Percentiles rank a stretch among this genome's conserved stretches.
These are phyloP conservation scores for Copidosoma floridanum DNA, from an alignment of 1,140 invertebrate species.

Conservation along the genomic window DNA sequence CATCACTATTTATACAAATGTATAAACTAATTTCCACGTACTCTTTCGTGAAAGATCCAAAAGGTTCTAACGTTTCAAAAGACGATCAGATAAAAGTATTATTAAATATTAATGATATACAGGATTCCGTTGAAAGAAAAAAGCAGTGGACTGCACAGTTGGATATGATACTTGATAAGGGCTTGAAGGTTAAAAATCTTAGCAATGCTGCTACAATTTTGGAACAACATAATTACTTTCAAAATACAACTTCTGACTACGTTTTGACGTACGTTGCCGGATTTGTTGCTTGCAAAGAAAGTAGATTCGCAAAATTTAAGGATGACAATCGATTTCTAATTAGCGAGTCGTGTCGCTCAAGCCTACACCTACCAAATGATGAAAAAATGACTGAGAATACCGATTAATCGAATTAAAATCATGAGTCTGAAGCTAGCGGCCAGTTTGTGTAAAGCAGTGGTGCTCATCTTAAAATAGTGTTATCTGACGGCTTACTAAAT, in stretches of 20 bases:
- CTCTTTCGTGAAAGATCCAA: slow-evolving; percentile 18
- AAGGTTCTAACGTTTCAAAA: slow-evolving; percentile 7
- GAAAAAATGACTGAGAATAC: too few species aligned
- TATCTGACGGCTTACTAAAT: too few species aligned
- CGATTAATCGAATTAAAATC: too few species aligned
- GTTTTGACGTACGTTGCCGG: slow-evolving; percentile 8
- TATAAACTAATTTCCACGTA: slow-evolving; percentile 15
- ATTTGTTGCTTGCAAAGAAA: slow-evolving; percentile 2
- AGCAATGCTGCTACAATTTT: not conserved
- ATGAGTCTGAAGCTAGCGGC: too few species aligned
- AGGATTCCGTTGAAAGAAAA: not conserved
- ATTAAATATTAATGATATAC: not conserved
- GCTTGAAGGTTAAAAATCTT: not conserved
- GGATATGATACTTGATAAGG: not conserved
- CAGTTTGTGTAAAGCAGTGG: too few species aligned
- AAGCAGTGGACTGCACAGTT: not conserved
- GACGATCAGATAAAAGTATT: slow-evolving; percentile 7
- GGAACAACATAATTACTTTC: not conserved
- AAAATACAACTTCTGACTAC: slow-evolving; percentile 1
- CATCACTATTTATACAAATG: slow-evolving; percentile 15
- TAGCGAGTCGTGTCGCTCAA: too few species aligned
- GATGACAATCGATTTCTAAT: too few species aligned
- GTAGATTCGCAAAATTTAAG: not conserved
- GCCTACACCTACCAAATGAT: too few species aligned
- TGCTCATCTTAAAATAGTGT: too few species aligned